phyloP scores from a whole-genome alignment of 92 coral and sea anemone genomes.

The Zoanthus gigantus region DNA sequence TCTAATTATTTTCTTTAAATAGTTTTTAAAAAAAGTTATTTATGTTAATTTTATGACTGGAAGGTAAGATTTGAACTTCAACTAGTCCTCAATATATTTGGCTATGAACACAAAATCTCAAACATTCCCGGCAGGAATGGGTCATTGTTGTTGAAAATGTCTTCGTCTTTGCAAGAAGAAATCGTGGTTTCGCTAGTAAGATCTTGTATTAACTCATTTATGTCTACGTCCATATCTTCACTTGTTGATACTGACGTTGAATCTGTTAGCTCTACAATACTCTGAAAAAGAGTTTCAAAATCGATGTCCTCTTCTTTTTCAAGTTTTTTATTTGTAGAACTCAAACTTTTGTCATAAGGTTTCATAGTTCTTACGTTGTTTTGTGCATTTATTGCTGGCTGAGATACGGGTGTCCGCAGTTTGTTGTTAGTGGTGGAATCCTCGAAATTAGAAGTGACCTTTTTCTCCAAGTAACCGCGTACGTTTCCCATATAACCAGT shows the following conservation, averaged over 20 bases:
- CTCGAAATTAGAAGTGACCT: conserved; percentile 44
- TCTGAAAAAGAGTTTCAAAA: conserved; percentile 75
- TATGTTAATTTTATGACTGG: background rate
- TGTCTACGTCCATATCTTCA: conserved; percentile 68
- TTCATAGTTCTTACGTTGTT: conserved; percentile 6
- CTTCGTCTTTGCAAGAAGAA: conserved; percentile 55
- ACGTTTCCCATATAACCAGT: background rate
- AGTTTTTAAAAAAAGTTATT: background rate
- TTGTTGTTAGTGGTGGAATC: conserved; percentile 30
- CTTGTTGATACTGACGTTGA: conserved; percentile 59
- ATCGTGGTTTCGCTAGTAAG: conserved; percentile 64
- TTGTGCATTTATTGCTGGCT: background rate
- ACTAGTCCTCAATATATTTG: background rate
- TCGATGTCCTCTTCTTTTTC: conserved; percentile 65
- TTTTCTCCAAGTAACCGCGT: conserved; percentile 13
- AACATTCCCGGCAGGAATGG: conserved; percentile 89
- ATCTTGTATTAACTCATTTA: conserved; percentile 87
- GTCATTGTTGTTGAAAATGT: conserved; percentile 69
- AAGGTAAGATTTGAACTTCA: background rate
- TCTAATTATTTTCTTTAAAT: conserved; percentile 10
- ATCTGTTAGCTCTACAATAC: conserved; percentile 69
- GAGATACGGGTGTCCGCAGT: conserved; percentile 26
- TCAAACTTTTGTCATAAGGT: conserved; percentile 31
- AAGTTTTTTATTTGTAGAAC: background rate
- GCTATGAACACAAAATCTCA: conserved; percentile 85